phyloP scores from a whole-genome alignment of 2,113 vertebrate genomes.

The Coregonus clupeaformis region DNA sequence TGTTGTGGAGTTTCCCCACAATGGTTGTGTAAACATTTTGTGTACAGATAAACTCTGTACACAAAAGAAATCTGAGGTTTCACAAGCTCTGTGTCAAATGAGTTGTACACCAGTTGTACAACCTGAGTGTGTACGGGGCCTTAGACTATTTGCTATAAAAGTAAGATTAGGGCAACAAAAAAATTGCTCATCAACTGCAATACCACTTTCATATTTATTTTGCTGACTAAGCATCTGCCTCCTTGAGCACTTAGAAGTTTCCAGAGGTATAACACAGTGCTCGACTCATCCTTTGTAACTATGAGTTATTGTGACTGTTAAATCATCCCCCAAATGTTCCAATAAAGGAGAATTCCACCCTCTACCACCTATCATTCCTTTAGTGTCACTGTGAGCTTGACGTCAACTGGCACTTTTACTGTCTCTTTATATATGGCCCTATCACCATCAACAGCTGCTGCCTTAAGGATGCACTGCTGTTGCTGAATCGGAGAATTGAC shows the following conservation, averaged over 20 bases:
- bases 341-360: not conserved
- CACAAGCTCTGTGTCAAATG: too few species aligned
- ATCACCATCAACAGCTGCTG: not conserved
- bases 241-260: slow-evolving; percentile 16
- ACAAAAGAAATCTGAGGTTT: too few species aligned
- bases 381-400: slow-evolving; percentile 1
- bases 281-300: not conserved
- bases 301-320: not conserved
- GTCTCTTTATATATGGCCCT: not conserved
- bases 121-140: not conserved
- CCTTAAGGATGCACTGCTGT: slow-evolving; percentile 2
- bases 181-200: not conserved
- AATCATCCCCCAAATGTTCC: not conserved
- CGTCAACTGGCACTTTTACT: not conserved
- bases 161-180: not conserved
- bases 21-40: too few species aligned
- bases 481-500: slow-evolving; percentile 33
- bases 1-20: too few species aligned
- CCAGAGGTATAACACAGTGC: slow-evolving; percentile 7
- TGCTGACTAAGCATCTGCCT: slow-evolving; percentile 19
- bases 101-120: too few species aligned
- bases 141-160: not conserved
- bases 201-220: slow-evolving; percentile 14
- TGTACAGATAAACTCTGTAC: too few species aligned
- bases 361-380: not conserved